Evolutionary conservation across 2,113 vertebrate genomes (phyloP).

Genomic region (Saguinus imperator): DNA sequence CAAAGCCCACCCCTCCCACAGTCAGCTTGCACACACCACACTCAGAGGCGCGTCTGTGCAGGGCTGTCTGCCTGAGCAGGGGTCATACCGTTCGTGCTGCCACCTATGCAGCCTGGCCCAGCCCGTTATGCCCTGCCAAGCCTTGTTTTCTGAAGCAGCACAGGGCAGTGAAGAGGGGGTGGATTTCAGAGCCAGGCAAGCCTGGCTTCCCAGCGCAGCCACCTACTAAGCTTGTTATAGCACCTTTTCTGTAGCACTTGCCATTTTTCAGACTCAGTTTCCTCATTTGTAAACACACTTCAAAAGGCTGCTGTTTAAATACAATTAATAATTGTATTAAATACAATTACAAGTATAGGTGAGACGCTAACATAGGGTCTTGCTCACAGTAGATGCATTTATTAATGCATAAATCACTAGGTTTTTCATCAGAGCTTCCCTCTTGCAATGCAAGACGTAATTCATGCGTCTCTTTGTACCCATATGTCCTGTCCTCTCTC

Average conservation of each 20-base stretch:
- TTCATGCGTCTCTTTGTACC: too few relatives aligned
- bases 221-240: not conserved
- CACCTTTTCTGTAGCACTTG: not conserved
- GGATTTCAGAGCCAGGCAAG: not conserved
- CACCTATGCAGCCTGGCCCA: rapidly evolving
- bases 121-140: not conserved
- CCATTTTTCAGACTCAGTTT: not conserved
- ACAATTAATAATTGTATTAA: not conserved
- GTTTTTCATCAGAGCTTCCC: too few relatives aligned
- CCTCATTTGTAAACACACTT: not conserved
- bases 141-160: not conserved
- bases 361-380: not conserved
- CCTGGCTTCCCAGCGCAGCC: not conserved
- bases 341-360: not conserved
- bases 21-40: not conserved
- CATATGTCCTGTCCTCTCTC: not conserved
- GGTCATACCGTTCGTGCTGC: not conserved
- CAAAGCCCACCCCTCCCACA: not conserved
- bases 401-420: too few relatives aligned
- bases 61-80: rapidly evolving
- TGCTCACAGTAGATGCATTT: not conserved
- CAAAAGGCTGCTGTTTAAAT: not conserved
- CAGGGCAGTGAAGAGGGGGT: not conserved
- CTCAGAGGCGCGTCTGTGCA: not conserved
- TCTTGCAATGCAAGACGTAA: too few relatives aligned